Evolutionary conservation across 2,888 invertebrate species (phyloP), one percentile per base, ranked within the genome.

Genomic region (Lepeophtheirus nordmannii): DNA sequence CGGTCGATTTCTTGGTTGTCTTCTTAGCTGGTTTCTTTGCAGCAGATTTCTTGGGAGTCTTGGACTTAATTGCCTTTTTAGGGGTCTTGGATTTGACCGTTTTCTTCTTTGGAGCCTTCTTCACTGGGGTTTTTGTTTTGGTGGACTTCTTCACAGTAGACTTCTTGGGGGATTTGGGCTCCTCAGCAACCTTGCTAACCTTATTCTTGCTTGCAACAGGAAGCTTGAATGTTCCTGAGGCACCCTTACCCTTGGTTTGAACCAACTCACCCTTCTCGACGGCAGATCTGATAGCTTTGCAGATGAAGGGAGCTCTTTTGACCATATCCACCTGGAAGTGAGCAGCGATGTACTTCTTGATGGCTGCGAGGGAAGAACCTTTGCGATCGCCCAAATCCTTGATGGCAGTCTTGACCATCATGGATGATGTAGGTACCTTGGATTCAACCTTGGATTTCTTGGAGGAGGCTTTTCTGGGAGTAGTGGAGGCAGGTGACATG

Each of bases 351-450:
- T 75, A 76, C 68, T 78, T 77, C 65, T 76, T 71, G 68, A 78
- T 75, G 22, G 78, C 78, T 69, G 76, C 76, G 63, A 76, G 72
- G 9, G 77, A 77, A 23, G 77, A 76, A 17, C 78, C 78, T 64
- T 74, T 74, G 40, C 75, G 71, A 65, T 78, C 77, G 69, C 76
- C 77, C 68, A 78, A 70, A 20, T 71, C 68, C 57, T 70, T 70
- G 68, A 78, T 71, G 46, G 76, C 77, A 3, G 73, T 72, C 67
- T 72, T 72, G 68, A 77, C 73, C 78, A 78, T 78, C 64, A 75
- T 75, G 20, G 72, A 70, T 70, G 76, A 78, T 61, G 72, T 71
- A 58, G 74, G 74, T 59, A 73, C 74, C 22, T 74, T 71, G 65
- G 72, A 72, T 69, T 74, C 74, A 14, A 72, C 68, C 67, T 71